phyloP scores from a whole-genome alignment of 2,888 invertebrate genomes.

The Tuberolachnus salignus region DNA sequence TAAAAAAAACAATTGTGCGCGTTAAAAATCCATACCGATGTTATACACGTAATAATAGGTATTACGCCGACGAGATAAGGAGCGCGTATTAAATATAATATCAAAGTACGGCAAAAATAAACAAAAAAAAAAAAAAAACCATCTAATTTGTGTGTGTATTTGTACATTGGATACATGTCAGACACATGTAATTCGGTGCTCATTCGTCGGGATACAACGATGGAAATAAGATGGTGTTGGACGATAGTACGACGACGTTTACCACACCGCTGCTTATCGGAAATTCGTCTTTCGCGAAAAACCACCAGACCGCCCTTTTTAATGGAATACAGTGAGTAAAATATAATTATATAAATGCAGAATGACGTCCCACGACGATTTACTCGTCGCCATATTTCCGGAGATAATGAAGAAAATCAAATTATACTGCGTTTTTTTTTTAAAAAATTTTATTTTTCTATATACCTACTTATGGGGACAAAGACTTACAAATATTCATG shows the following conservation, averaged over 20 bases:
- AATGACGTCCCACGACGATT: no score
- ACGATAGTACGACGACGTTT: constrained; percentile 2
- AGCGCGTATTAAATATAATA: neutral
- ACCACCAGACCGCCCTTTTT: neutral
- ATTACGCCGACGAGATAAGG: constrained; percentile 6
- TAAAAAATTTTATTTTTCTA: no score
- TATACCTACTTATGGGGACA: no score
- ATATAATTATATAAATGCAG: no score
- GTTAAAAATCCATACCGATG: neutral
- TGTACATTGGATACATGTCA: neutral
- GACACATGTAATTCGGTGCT: neutral
- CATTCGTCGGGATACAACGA: neutral
- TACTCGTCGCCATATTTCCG: no score
- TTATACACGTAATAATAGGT: neutral
- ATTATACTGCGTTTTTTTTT: no score
- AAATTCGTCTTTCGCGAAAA: neutral
- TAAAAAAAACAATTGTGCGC: no score
- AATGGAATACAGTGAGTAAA: constrained; percentile 37
- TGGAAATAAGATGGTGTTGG: neutral
- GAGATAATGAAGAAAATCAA: no score
- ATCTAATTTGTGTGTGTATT: neutral
- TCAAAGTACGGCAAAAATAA: constrained; percentile 38
- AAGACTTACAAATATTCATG: no score
- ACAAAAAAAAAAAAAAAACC: neutral
- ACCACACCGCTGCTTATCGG: constrained; percentile 21